These are phyloP conservation scores for Jordanella pulchra DNA, from an alignment of 2,797 vertebrate species.

Conservation along the genomic window DNA sequence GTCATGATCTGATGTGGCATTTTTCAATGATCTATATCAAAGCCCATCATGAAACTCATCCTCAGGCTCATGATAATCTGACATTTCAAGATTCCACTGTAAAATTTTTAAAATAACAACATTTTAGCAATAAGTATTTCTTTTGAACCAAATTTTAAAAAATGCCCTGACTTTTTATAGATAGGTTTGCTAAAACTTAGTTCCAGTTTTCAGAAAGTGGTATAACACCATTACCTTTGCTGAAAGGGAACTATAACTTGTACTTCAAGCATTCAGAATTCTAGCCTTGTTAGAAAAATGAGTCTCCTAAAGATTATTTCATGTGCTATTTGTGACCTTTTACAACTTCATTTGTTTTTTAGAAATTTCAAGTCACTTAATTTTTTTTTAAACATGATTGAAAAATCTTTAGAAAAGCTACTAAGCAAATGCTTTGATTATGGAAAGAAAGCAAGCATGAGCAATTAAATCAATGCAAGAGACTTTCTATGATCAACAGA, in stretches of 20 bases:
- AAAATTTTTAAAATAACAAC: background rate
- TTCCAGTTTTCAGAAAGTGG: background rate
- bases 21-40: background rate
- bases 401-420: background rate
- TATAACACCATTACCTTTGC: background rate
- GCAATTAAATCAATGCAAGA: slow-evolving; percentile 2
- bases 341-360: no score
- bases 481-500: background rate
- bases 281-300: background rate
- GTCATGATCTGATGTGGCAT: background rate
- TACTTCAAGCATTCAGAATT: background rate
- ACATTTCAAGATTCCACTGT: no score
- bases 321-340: no score
- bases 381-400: no score
- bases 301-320: no score
- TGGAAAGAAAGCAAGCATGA: background rate
- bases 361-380: no score
- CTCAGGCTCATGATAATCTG: no score
- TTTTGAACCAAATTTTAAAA: background rate
- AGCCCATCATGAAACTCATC: background rate
- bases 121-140: background rate
- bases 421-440: background rate
- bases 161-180: background rate
- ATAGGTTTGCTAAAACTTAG: background rate
- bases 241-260: background rate